phyloP scores from a whole-genome alignment of 2,113 vertebrate genomes.

The Rallus limicola region DNA sequence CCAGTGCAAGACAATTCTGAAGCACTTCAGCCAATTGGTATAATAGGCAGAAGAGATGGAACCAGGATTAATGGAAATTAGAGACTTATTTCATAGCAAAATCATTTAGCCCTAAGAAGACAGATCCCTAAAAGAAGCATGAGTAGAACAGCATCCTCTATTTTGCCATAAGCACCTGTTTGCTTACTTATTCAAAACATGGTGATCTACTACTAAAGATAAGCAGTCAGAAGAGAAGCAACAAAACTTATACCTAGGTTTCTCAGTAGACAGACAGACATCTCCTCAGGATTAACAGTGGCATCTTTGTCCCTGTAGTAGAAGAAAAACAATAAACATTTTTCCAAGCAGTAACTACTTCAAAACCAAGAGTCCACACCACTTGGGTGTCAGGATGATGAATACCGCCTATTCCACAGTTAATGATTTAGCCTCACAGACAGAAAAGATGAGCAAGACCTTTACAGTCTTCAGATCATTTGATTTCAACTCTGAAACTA shows the following conservation, averaged over 20 bases:
- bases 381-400: background rate
- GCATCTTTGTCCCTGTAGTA: constrained; percentile 83
- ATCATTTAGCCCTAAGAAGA: background rate
- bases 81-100: background rate
- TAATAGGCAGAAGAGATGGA: background rate
- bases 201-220: background rate
- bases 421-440: background rate
- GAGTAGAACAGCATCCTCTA: background rate
- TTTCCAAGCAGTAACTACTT: background rate
- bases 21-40: background rate
- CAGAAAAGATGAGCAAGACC: background rate
- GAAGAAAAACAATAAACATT: background rate
- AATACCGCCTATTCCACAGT: background rate
- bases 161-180: background rate
- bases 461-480: background rate
- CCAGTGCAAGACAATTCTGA: background rate
- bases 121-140: background rate
- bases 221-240: background rate
- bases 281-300: constrained; percentile 80
- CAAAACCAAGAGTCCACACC: background rate
- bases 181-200: background rate
- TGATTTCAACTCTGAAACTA: background rate
- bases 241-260: constrained; percentile 82
- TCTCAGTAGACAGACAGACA: constrained; percentile 85
- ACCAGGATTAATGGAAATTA: background rate